These are phyloP conservation scores for Drosophila algonquin DNA, from an alignment of 2,888 invertebrate genomes.

Conservation along the genomic window DNA sequence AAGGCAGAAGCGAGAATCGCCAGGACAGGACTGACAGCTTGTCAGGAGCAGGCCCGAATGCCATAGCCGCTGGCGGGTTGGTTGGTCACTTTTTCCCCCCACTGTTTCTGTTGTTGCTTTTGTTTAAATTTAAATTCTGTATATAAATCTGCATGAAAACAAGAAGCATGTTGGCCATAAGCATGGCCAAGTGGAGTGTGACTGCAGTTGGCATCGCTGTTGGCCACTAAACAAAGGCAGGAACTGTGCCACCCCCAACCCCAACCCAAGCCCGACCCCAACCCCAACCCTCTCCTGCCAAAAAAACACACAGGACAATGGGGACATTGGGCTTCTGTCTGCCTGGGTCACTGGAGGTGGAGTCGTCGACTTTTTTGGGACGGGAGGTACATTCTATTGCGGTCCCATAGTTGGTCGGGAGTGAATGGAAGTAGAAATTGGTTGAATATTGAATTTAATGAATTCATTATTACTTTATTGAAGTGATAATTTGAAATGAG, in stretches of 20 bases:
- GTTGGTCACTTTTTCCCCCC: constrained; percentile 33
- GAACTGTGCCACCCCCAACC: constrained; percentile 17
- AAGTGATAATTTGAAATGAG: no score
- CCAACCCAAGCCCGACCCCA: neutral
- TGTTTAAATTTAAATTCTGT: constrained; percentile 70
- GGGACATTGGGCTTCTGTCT: neutral
- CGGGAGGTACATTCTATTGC: neutral
- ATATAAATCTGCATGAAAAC: constrained; percentile 54
- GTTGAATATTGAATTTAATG: neutral
- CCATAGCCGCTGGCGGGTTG: constrained; percentile 34
- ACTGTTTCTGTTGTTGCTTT: constrained; percentile 17
- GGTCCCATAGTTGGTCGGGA: neutral
- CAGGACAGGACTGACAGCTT: constrained; percentile 55
- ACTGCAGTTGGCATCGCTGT: constrained; percentile 67
- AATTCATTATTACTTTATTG: neutral
- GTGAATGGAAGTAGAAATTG: neutral
- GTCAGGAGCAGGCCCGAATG: constrained; percentile 65
- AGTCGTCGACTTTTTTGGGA: neutral
- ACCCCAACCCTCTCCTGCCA: neutral
- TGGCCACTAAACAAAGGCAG: constrained; percentile 67
- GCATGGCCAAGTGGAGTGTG: constrained; percentile 41
- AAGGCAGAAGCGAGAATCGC: constrained; percentile 21
- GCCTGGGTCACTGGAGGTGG: neutral
- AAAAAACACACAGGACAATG: constrained; percentile 30
- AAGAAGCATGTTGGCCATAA: constrained; percentile 10